These are phyloP conservation scores for Heliornis fulica DNA, from an alignment of 2,113 vertebrate species.

Conservation along the genomic window DNA sequence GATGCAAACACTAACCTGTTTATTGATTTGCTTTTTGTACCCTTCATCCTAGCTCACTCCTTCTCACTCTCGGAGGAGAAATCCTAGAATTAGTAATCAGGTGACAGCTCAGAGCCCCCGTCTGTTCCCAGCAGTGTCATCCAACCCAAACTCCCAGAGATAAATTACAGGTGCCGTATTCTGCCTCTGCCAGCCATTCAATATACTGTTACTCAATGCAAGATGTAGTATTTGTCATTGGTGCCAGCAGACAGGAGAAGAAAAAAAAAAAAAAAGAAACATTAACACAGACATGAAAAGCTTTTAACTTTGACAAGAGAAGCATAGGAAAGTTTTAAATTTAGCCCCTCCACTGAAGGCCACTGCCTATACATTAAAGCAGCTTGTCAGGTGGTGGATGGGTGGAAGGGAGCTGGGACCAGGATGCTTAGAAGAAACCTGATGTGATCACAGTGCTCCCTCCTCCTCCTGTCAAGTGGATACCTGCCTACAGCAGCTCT, in stretches of 20 bases:
- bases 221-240: conserved; percentile 76
- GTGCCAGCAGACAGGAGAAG: conserved; percentile 72
- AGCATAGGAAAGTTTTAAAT: conserved; percentile 74
- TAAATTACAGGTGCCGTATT: conserved; percentile 77
- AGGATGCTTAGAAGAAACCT: neutral
- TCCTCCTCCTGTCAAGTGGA: neutral
- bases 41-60: conserved; percentile 77
- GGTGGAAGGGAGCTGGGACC: neutral
- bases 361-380: conserved; percentile 60
- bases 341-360: conserved; percentile 67
- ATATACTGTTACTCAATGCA: conserved; percentile 73
- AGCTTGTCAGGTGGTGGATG: conserved; percentile 19
- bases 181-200: conserved; percentile 76
- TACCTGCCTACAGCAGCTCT: neutral
- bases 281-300: conserved; percentile 77
- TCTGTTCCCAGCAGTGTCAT: conserved; percentile 79
- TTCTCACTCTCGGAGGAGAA: conserved; percentile 77
- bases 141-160: conserved; percentile 77
- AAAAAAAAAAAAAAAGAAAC: conserved; percentile 44
- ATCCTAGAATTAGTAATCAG: conserved; percentile 83
- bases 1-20: conserved; percentile 83
- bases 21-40: conserved; percentile 86
- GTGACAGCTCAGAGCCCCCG: conserved; percentile 73
- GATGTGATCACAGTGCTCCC: accelerated
- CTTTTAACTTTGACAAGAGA: conserved; percentile 81